Evolutionary conservation across 30 jellyfish, hydroid and myxozoan genomes (phyloP).

Genomic region (Turritopsis dohrnii): DNA sequence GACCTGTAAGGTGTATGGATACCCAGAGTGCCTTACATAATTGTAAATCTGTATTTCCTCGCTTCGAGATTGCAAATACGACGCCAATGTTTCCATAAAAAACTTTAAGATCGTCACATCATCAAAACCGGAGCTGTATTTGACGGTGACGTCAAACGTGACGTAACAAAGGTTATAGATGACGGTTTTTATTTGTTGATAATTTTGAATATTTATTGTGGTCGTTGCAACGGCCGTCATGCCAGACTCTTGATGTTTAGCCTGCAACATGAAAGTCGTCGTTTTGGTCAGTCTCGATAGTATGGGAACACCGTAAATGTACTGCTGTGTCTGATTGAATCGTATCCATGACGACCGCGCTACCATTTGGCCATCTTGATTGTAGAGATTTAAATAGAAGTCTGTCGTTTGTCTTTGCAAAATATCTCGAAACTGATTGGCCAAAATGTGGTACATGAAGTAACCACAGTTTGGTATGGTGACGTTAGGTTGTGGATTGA

Average conservation of each 20-base stretch:
- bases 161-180: slow-evolving; percentile 52
- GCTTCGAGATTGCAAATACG: slow-evolving; percentile 23
- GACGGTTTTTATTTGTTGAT: slow-evolving; percentile 9
- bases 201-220: slow-evolving; percentile 37
- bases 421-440: slow-evolving; percentile 42
- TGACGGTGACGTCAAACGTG: slow-evolving; percentile 32
- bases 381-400: slow-evolving; percentile 30
- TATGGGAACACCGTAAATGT: slow-evolving; percentile 50
- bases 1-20: slow-evolving; percentile 12
- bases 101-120: slow-evolving; percentile 31
- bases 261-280: slow-evolving; percentile 34
- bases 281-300: slow-evolving; percentile 29
- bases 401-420: slow-evolving; percentile 39
- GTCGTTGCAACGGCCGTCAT: slow-evolving; percentile 13
- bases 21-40: slow-evolving; percentile 30
- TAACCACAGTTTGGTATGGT: slow-evolving; percentile 61
- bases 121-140: slow-evolving; percentile 51
- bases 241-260: slow-evolving; percentile 68
- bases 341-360: slow-evolving; percentile 22
- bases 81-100: slow-evolving; percentile 43
- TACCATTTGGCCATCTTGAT: slow-evolving; percentile 22
- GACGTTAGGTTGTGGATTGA: slow-evolving; percentile 28
- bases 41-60: slow-evolving; percentile 52
- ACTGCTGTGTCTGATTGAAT: slow-evolving; percentile 48
- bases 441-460: slow-evolving; percentile 41